Conservation (phyloP, 2,113 vertebrate species). For the Paralichthys olivaceus region DNA sequence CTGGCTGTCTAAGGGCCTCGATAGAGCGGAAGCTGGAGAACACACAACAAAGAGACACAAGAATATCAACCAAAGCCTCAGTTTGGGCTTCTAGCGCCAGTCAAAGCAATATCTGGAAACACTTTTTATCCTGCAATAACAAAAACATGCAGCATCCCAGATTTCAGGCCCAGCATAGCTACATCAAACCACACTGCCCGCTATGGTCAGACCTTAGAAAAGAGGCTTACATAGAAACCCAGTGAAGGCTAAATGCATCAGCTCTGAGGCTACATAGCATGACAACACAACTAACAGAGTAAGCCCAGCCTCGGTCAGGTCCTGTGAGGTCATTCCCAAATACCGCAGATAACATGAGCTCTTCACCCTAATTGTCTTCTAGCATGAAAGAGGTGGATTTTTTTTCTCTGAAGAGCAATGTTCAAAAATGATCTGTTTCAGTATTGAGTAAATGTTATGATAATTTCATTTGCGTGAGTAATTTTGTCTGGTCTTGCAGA, state of each 20-base stretch:
- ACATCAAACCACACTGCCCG: slow-evolving; percentile 67
- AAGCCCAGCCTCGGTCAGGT: slow-evolving; percentile 42
- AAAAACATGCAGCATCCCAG: slow-evolving; percentile 68
- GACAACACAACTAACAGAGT: slow-evolving; percentile 35
- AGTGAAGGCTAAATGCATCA: slow-evolving; percentile 39
- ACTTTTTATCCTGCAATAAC: slow-evolving; percentile 73
- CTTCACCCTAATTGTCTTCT: slow-evolving; percentile 38
- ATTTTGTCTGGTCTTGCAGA: slow-evolving; percentile 67
- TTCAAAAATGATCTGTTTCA: slow-evolving; percentile 49
- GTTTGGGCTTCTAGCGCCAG: slow-evolving; percentile 66
- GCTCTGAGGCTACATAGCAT: slow-evolving; percentile 52
- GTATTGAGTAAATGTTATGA: slow-evolving; percentile 72
- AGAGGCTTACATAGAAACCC: slow-evolving; percentile 54
- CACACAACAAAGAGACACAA: slow-evolving; percentile 69
- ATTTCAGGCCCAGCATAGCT: slow-evolving; percentile 69
- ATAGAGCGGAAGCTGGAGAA: slow-evolving; percentile 49
- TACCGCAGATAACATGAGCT: slow-evolving; percentile 32
- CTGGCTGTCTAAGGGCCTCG: slow-evolving; percentile 23
- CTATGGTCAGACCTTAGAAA: slow-evolving; percentile 64
- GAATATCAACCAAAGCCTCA: slow-evolving; percentile 69
- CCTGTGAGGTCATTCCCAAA: slow-evolving; percentile 50
- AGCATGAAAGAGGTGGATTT: slow-evolving; percentile 56
- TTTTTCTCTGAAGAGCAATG: slow-evolving; percentile 36
- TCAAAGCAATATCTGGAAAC: slow-evolving; percentile 80
- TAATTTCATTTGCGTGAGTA: slow-evolving; percentile 76